Evolutionary conservation across 2,888 invertebrate genomes (phyloP).

Genomic region (Podotricha telesiphe): DNA sequence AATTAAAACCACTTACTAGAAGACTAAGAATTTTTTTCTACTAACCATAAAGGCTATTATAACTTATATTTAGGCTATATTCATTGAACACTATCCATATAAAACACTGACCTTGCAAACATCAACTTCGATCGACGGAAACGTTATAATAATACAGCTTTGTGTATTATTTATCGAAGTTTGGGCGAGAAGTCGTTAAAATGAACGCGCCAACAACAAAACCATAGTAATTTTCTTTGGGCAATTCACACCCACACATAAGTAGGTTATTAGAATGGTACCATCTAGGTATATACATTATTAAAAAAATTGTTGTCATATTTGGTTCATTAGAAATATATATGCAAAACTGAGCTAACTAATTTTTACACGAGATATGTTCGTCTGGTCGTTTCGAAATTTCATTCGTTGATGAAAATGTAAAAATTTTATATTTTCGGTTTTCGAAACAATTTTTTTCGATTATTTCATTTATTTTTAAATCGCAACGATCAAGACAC

Average conservation of each 20-base stretch:
- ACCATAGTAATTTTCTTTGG: not conserved
- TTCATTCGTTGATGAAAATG: no score
- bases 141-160: not conserved
- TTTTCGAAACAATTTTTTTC: no score
- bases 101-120: constrained; percentile 12
- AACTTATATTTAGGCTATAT: not conserved
- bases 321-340: no score
- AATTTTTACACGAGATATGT: no score
- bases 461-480: no score
- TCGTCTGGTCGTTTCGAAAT: no score
- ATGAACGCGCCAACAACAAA: not conserved
- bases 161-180: not conserved
- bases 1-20: no score
- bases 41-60: no score
- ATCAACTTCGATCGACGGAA: not conserved
- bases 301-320: not conserved
- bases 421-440: no score
- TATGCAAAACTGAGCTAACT: no score
- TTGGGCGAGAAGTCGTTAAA: not conserved
- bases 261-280: not conserved
- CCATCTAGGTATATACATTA: not conserved
- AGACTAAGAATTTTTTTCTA: no score
- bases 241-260: not conserved
- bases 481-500: no score
- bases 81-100: not conserved